phyloP scores from a whole-genome alignment of 2,797 vertebrate genomes.

The Takifugu rubripes region DNA sequence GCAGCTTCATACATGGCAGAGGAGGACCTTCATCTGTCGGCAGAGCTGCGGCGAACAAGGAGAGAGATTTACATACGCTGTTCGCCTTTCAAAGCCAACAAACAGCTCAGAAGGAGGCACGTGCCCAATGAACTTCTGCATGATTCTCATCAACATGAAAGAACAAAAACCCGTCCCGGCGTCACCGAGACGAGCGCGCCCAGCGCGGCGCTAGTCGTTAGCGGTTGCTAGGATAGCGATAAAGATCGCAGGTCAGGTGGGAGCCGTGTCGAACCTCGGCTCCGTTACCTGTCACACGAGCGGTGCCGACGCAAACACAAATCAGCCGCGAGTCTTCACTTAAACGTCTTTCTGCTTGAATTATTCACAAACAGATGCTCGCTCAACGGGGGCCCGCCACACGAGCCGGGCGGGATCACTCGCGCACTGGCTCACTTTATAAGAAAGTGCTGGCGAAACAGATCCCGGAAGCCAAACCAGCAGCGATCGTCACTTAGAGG shows the following conservation, averaged over 20 bases:
- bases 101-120: not conserved
- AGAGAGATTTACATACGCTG: conserved; percentile 17
- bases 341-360: conserved; percentile 44
- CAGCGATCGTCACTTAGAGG: too few species aligned
- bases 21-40: conserved; percentile 73
- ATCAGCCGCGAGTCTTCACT: conserved; percentile 35
- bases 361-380: conserved; percentile 51
- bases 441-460: not conserved
- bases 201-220: too few species aligned
- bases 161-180: conserved; percentile 1
- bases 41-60: conserved; percentile 60
- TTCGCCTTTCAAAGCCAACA: conserved; percentile 14
- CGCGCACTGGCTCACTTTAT: conserved; percentile 37
- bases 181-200: not conserved
- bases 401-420: conserved; percentile 25
- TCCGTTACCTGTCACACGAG: conserved; percentile 30
- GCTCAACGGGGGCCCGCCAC: conserved; percentile 28
- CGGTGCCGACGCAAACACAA: conserved; percentile 30
- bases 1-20: conserved; percentile 78
- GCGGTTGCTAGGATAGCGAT: too few species aligned
- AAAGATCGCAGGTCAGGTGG: too few species aligned
- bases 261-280: conserved; percentile 8
- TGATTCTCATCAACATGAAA: conserved; percentile 1
- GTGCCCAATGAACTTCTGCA: conserved; percentile 9
- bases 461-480: not conserved